These are phyloP conservation scores for Pteria penguin DNA, from an alignment of 2,888 invertebrate species.

Conservation along the genomic window DNA sequence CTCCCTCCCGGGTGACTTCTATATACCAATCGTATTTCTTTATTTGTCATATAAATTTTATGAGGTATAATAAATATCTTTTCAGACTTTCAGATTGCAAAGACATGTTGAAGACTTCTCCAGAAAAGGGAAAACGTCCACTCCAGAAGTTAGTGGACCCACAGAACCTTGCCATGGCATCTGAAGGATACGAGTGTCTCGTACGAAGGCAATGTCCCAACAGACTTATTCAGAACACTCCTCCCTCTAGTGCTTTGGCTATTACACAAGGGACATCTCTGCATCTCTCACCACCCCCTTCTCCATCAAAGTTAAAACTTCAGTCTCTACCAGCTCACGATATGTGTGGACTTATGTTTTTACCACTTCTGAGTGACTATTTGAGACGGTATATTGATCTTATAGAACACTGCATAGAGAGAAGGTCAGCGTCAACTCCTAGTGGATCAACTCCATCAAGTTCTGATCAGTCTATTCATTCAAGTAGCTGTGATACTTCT, in stretches of 20 bases:
- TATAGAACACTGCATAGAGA: conserved; percentile 40
- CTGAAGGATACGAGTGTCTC: not conserved
- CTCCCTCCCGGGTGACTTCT: no score
- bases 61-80: no score
- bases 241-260: not conserved
- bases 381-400: conserved; percentile 66
- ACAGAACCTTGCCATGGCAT: not conserved
- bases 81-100: not conserved
- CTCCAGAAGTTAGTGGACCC: not conserved
- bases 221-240: not conserved
- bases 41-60: no score
- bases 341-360: conserved; percentile 56
- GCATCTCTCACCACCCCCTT: not conserved
- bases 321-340: not conserved
- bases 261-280: no score
- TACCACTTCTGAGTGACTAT: conserved; percentile 68
- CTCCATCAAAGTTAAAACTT: not conserved
- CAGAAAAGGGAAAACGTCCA: not conserved
- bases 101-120: not conserved
- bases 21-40: no score
- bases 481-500: conserved; percentile 60
- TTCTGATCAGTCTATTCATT: conserved; percentile 43
- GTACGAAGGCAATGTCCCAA: not conserved
- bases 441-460: conserved; percentile 31
- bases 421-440: not conserved